Conservation (phyloP, 2,797 vertebrate species). For the Silurus aristotelis region DNA sequence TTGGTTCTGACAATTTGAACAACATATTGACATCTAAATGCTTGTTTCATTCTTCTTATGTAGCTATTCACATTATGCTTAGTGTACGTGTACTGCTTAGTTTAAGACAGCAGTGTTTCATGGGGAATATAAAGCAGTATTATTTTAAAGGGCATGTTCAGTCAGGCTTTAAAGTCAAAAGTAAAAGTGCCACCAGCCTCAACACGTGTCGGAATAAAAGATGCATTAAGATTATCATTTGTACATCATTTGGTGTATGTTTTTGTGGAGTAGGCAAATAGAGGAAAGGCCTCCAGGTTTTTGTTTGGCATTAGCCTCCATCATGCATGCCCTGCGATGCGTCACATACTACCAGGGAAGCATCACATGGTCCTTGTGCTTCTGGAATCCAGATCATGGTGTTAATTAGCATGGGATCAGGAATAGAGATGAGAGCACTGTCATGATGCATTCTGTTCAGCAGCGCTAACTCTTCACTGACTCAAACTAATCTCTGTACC, state of each 20-base stretch:
- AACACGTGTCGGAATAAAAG: neutral
- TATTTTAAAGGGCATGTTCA: neutral
- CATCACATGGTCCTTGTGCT: slow-evolving; percentile 27
- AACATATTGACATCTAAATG: neutral
- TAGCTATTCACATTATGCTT: neutral
- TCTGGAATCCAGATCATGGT: slow-evolving; percentile 49
- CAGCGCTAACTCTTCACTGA: slow-evolving; percentile 35
- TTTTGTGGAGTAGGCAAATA: neutral
- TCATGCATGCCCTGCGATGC: slow-evolving; percentile 55
- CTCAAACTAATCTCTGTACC: slow-evolving; percentile 64
- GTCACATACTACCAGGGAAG: slow-evolving; percentile 43
- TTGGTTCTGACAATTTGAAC: neutral
- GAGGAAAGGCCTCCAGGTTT: neutral
- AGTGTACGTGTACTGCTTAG: neutral
- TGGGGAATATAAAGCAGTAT: neutral
- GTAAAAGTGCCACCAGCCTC: neutral
- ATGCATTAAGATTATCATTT: neutral
- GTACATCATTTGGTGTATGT: neutral
- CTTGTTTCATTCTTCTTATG: neutral
- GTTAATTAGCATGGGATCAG: slow-evolving; percentile 73
- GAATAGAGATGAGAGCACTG: slow-evolving; percentile 55
- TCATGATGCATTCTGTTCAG: slow-evolving; percentile 52
- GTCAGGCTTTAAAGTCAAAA: neutral
- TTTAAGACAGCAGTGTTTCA: neutral
- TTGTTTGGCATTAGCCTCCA: slow-evolving; percentile 18